Conservation (phyloP, 1,140 invertebrate species). For the Drosophila paulistorum region DNA sequence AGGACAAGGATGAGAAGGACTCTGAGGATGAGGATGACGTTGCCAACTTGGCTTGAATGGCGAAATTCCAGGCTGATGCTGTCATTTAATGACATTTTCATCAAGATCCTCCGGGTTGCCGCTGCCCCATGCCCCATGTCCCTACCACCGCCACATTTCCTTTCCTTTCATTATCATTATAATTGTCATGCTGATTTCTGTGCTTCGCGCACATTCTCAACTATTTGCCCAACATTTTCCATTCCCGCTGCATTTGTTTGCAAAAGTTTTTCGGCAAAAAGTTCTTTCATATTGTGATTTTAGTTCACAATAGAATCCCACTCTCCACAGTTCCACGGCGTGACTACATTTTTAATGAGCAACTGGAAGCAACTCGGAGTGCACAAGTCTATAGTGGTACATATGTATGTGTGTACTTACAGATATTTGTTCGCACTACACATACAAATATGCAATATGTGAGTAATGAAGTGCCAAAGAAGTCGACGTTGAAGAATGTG, state of each 20-base stretch:
- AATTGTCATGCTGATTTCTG: slow-evolving; percentile 79
- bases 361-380: slow-evolving; percentile 5
- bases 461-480: slow-evolving; percentile 51
- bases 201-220: slow-evolving; percentile 25
- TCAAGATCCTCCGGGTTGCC: slow-evolving; percentile 37
- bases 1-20: slow-evolving; percentile 17
- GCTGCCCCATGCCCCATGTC: neutral
- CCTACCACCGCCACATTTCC: neutral
- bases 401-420: neutral
- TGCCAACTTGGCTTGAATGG: slow-evolving; percentile 54
- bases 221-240: slow-evolving; percentile 43
- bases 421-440: slow-evolving; percentile 5
- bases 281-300: slow-evolving; percentile 54
- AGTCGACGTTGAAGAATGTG: slow-evolving; percentile 44
- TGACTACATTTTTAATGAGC: slow-evolving; percentile 73
- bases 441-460: neutral
- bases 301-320: slow-evolving; percentile 35
- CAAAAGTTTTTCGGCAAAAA: slow-evolving; percentile 55
- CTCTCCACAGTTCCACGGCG: slow-evolving; percentile 28
- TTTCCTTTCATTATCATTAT: slow-evolving; percentile 74
- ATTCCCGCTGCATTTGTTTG: slow-evolving; percentile 57
- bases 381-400: neutral
- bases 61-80: slow-evolving; percentile 31
- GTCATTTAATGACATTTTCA: slow-evolving; percentile 80
- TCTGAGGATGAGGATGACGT: slow-evolving; percentile 35